A percentile compares a stretch with the other conserved stretches of the same genome.
These are phyloP conservation scores for Conus canariensis DNA, from an alignment of 2,888 invertebrate genomes.

Conservation along the genomic window DNA sequence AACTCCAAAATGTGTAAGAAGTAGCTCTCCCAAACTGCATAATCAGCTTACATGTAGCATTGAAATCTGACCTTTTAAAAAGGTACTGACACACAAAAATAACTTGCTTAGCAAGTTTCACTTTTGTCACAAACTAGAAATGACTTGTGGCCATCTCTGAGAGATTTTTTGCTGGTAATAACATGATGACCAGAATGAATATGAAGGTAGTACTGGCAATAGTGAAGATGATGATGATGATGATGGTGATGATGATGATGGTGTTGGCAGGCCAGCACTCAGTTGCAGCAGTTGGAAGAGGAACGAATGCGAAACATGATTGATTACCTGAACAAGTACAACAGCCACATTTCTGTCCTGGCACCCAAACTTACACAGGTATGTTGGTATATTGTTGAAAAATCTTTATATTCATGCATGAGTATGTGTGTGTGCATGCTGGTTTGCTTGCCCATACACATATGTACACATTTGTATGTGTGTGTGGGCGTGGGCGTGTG, in stretches of 20 bases:
- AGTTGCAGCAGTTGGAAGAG: conserved; percentile 86
- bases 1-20: too few relatives aligned
- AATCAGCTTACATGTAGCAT: too few relatives aligned
- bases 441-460: neutral
- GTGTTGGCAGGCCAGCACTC: conserved; percentile 84
- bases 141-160: too few relatives aligned
- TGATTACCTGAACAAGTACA: conserved; percentile 81
- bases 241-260: neutral
- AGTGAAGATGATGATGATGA: neutral
- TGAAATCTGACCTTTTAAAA: too few relatives aligned
- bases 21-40: too few relatives aligned
- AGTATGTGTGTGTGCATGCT: neutral
- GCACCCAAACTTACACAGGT: conserved; percentile 84
- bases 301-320: neutral
- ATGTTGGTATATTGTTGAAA: conserved; percentile 41
- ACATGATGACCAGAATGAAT: too few relatives aligned
- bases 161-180: too few relatives aligned
- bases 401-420: neutral
- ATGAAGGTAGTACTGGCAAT: too few relatives aligned
- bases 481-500: conserved; percentile 28
- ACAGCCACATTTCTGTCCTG: conserved; percentile 84
- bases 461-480: neutral
- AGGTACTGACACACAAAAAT: too few relatives aligned
- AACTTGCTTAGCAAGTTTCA: too few relatives aligned
- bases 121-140: too few relatives aligned